Base-by-base conservation (phyloP, 2,797 vertebrate species). In the Oophaga sylvatica region DNA sequence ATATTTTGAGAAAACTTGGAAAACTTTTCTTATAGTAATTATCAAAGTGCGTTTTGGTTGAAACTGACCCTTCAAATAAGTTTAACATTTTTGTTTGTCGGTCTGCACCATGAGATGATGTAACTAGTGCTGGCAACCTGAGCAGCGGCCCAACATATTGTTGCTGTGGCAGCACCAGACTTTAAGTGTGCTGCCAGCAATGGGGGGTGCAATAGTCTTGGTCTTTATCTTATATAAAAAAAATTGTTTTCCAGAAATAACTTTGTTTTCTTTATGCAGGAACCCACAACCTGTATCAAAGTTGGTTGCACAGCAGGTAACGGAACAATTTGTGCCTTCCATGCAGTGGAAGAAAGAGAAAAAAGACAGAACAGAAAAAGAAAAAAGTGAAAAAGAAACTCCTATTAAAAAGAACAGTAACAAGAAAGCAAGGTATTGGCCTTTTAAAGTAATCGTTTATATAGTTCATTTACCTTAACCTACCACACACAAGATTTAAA, bases 211-310 rank as follows among this genome's bases (percentile, higher is more conserved):
- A 35, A 35, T 3, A 35, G 35, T 35, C 35, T 35, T 35, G 35
- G 35, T 35, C 35, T 35, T 35, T 53, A 10, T 53, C 3, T 20
- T 75, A 81, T 48, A 31, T 26, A n/a, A 1, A 26, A 5, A 45
- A 16, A 63, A 20, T 12, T 41, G 20, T 22, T 63, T 81, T 22
- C 41, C 35, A 48, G 22, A 45, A 65, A 81, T 81, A 67, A 81
- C 35, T n/a, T 7, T 81, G 60, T 67, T 92, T 90, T 93, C 78
- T 94, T 90, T 86, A 92, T 90, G 93, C 94, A 99, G 97, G 95
- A 99, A 99, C 94, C 98, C 98, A 92, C 96, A 98, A 77, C 97
- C 98, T 90, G 97, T 99, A 91, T 97, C 98, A 90, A 98, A 99
- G 93, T 94, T 99, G 93, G 97, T 99, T 90, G 95, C 97, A 90